These are phyloP conservation scores for Netelia melanura DNA, from an alignment of 2,888 invertebrate species.

Conservation along the genomic window DNA sequence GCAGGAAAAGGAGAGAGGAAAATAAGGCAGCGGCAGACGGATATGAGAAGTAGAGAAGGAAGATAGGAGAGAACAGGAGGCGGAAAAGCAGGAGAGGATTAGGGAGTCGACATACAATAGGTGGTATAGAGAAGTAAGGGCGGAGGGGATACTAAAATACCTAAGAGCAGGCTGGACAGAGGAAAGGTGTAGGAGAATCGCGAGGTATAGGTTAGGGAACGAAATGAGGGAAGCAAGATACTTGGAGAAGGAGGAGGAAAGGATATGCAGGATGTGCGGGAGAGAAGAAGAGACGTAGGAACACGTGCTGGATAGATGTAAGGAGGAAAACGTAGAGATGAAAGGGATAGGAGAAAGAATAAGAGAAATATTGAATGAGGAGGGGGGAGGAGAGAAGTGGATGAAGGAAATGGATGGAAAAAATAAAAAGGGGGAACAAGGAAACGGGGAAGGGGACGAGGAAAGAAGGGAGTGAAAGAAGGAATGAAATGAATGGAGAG, in stretches of 20 bases:
- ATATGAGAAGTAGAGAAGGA: not conserved
- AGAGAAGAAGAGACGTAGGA: conserved; percentile 21
- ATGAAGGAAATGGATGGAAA: conserved; percentile 2
- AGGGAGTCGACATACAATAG: conserved; percentile 10
- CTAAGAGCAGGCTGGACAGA: not conserved
- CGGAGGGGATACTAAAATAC: not conserved
- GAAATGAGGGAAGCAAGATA: conserved; percentile 24
- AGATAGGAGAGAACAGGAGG: not conserved
- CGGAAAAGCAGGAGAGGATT: conserved; percentile 5
- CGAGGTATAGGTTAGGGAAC: conserved; percentile 22
- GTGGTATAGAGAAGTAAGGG: conserved; percentile 7
- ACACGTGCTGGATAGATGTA: not conserved
- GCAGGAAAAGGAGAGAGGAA: not conserved
- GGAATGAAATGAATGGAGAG: not conserved
- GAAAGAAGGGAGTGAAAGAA: not conserved
- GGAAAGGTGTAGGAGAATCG: conserved; percentile 14
- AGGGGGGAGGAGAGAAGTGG: conserved; percentile 4
- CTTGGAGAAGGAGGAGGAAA: conserved; percentile 24
- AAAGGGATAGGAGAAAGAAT: not conserved
- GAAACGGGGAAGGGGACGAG: not conserved
- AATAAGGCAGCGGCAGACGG: not conserved
- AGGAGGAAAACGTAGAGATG: not conserved
- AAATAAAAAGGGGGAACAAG: not conserved
- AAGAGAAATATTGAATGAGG: not conserved
- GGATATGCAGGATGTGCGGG: conserved; percentile 31